phyloP scores from a whole-genome alignment of 2,113 vertebrate species.

The Nothocercus nigrocapillus region DNA sequence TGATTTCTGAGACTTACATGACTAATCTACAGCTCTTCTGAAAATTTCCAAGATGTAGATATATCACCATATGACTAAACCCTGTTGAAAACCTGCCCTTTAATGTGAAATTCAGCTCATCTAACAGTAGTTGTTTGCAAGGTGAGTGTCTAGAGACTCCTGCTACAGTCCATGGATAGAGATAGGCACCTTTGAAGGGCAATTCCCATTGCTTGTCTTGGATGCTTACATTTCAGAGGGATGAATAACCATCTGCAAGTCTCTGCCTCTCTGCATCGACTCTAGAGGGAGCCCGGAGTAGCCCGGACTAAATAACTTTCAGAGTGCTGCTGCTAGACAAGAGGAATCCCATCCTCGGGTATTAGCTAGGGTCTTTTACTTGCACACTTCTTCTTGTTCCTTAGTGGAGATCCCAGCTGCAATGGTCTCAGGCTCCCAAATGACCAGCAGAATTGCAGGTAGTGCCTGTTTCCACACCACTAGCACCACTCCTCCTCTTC shows the following conservation, averaged over 20 bases:
- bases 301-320: not conserved
- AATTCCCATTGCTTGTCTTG: not conserved
- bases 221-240: not conserved
- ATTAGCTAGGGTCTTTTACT: not conserved
- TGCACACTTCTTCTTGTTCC: not conserved
- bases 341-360: not conserved
- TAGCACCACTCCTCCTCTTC: not conserved
- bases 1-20: not conserved
- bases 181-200: not conserved
- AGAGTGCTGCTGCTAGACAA: not conserved
- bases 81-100: not conserved
- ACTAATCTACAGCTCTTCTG: not conserved
- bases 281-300: accelerated
- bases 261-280: not conserved
- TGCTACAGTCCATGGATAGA: not conserved
- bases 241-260: not conserved
- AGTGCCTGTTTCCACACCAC: not conserved
- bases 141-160: not conserved
- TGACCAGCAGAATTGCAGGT: not conserved
- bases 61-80: not conserved
- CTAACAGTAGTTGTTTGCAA: not conserved
- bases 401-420: not conserved
- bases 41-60: not conserved
- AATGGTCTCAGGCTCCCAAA: not conserved
- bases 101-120: not conserved